A percentile compares a stretch with the other conserved stretches of the same genome.
Conservation (phyloP, 2,113 vertebrate species). For the Lamprotornis superbus region DNA sequence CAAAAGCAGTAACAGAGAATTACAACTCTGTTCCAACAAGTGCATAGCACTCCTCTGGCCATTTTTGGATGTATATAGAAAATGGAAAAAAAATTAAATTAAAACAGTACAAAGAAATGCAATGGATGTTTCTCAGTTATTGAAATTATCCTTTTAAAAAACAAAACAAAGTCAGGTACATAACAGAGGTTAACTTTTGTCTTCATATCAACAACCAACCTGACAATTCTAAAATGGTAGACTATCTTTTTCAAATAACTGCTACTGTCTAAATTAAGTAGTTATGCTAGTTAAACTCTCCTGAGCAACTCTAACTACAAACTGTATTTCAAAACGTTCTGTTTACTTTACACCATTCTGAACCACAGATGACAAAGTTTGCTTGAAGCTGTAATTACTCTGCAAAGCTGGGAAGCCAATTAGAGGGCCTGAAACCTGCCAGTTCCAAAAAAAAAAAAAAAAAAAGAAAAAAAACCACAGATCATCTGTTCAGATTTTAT, state of each 20-base stretch:
- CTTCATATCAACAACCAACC: background rate
- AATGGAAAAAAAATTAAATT: background rate
- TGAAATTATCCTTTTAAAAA: background rate
- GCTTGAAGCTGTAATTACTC: slow-evolving; percentile 78
- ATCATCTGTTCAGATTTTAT: slow-evolving; percentile 76
- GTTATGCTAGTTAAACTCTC: slow-evolving; percentile 58
- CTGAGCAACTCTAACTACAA: slow-evolving; percentile 70
- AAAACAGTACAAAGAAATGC: background rate
- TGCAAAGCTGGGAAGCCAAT: slow-evolving; percentile 77
- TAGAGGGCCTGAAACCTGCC: slow-evolving; percentile 73
- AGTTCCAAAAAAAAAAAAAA: slow-evolving; percentile 64
- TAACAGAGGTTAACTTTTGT: background rate
- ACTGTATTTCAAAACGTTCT: slow-evolving; percentile 74
- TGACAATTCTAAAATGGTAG: background rate
- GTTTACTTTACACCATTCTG: slow-evolving; percentile 79
- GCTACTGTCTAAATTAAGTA: slow-evolving; percentile 43
- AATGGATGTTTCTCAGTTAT: background rate
- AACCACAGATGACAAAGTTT: slow-evolving; percentile 79
- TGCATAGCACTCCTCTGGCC: background rate
- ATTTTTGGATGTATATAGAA: background rate
- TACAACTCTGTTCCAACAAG: background rate
- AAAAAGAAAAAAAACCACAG: background rate
- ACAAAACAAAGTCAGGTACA: background rate
- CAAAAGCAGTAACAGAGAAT: background rate
- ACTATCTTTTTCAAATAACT: slow-evolving; percentile 20